Base-by-base conservation (phyloP, 2,797 vertebrate genomes). In the Dendrocincla fuliginosa region DNA sequence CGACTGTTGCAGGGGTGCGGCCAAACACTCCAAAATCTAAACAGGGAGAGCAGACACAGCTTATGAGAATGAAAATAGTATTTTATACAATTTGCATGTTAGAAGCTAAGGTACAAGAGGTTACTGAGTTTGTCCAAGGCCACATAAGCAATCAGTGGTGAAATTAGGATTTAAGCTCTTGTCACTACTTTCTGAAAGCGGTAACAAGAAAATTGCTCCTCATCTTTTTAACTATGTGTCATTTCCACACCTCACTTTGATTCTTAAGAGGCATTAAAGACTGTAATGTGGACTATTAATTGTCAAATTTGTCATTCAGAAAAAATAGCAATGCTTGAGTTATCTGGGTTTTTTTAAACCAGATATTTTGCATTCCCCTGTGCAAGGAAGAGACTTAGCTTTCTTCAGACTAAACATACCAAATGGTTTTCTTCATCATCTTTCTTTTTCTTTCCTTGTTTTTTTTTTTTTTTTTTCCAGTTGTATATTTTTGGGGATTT, bases 211-310 rank as follows among this genome's bases (percentile, higher is more conserved):
- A 64, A 79, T 44, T 18, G 9, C 2, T 60, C 24, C 13, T 74
- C 12, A 3, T 85, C 22, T 55, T 84, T 80, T 87, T 33, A 95
- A 15, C 53, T 59, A 15, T 11, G 49, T 65, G n/a, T 39, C 52
- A 61, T 78, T 93, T 76, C 65, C 57, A 69, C 30, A 59, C 0
- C 20, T 13, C 16, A 23, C 25, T 83, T 78, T 50, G 47, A 81
- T 93, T 89, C 89, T 71, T 78, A 87, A 81, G 16, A 78, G 10
- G 5, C 11, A 57, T 65, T 64, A 47, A 77, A 85, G 60, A 33
- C 23, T 80, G 41, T 47, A 71, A 78, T 28, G 25, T 64, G 14
- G 25, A 71, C 53, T 74, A 75, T 67, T 60, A 61, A 23, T 76
- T 80, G 53, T 57, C 27, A 78, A 11, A 64, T 74, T 50, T 60